Conservation (phyloP, 2,113 vertebrate species). For the Anoura caudifer region DNA sequence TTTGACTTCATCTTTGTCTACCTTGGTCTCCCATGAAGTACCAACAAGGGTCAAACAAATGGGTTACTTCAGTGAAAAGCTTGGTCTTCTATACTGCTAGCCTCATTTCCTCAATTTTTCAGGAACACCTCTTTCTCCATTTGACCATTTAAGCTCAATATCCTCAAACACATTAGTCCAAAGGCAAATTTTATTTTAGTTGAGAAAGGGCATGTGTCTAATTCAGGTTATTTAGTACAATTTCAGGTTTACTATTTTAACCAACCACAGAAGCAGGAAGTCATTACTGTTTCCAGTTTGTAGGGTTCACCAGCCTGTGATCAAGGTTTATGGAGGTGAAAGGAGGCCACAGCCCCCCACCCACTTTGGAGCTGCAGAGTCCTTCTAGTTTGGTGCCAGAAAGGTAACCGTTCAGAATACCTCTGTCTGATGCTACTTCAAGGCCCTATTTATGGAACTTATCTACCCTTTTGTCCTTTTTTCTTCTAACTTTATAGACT, state of each 20-base stretch:
- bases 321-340: neutral
- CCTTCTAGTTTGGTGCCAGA: neutral
- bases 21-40: neutral
- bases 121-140: neutral
- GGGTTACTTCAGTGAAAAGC: neutral
- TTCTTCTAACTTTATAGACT: neutral
- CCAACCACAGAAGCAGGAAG: neutral
- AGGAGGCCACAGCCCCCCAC: accelerated
- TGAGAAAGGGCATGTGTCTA: neutral
- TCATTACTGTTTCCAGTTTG: neutral
- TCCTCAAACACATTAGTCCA: neutral
- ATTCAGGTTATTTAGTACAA: neutral
- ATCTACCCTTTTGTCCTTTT: neutral
- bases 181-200: neutral
- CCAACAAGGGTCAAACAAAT: neutral
- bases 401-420: neutral
- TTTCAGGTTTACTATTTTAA: neutral
- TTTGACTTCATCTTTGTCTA: neutral
- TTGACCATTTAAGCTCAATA: neutral
- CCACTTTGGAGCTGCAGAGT: too few relatives aligned
- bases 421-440: neutral
- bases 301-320: neutral
- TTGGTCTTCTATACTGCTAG: neutral
- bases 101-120: neutral
- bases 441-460: neutral